phyloP scores from a whole-genome alignment of 2,113 vertebrate species.

The Urocitellus parryii region DNA sequence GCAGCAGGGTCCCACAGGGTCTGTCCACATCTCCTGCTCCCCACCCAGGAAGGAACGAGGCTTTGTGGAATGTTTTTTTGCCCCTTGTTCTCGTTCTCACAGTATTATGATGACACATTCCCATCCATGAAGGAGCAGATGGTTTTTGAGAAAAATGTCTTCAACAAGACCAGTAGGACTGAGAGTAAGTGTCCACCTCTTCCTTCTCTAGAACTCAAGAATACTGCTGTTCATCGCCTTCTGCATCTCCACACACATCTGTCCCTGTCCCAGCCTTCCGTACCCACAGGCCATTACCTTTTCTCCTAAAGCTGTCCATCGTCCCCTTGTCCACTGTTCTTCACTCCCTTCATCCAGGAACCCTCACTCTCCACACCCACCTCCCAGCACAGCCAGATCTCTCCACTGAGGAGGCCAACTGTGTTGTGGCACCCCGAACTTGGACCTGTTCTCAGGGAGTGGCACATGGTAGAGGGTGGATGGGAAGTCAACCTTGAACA shows the following conservation, averaged over 20 bases:
- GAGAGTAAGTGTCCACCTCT: conserved; percentile 89
- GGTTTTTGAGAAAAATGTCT: conserved; percentile 97
- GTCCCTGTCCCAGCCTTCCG: neutral
- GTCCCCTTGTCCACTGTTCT: conserved; percentile 35
- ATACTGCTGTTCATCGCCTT: neutral
- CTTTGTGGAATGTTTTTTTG: neutral
- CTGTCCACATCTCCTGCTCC: neutral
- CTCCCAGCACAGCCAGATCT: neutral
- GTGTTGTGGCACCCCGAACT: neutral
- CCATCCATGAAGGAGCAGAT: conserved; percentile 95
- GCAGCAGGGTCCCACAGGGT: too few relatives aligned
- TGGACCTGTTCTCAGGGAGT: neutral
- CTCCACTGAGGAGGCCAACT: neutral
- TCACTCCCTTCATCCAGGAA: neutral
- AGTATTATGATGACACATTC: conserved; percentile 97
- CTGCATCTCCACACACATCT: conserved; percentile 52
- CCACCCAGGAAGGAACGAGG: neutral
- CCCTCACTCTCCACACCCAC: neutral
- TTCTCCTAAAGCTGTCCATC: neutral
- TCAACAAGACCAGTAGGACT: conserved; percentile 95
- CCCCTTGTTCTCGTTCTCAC: conserved; percentile 56
- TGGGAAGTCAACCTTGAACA: neutral
- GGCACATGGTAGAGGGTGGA: neutral
- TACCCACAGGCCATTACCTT: neutral
- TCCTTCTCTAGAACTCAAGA: neutral